Evolutionary conservation across 2,797 vertebrate genomes (phyloP).

Genomic region (Leptodactylus fallax): DNA sequence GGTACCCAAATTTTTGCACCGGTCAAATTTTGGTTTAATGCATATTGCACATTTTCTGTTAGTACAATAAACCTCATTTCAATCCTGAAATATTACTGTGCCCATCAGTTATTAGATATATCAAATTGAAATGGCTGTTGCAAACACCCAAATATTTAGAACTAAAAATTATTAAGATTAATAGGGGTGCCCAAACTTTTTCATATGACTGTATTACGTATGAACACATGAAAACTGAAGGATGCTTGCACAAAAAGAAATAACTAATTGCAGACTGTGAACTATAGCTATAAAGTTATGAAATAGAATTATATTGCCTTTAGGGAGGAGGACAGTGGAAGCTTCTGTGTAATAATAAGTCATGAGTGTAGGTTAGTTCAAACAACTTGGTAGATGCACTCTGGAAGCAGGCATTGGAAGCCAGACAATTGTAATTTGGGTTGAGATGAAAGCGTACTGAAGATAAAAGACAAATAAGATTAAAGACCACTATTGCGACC

Average conservation of each 20-base stretch:
- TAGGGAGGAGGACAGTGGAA: too few relatives aligned
- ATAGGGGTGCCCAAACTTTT: too few relatives aligned
- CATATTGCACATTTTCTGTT: too few relatives aligned
- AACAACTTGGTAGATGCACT: conserved; percentile 20
- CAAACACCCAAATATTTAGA: too few relatives aligned
- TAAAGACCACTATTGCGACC: conserved; percentile 38
- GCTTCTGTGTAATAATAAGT: background rate
- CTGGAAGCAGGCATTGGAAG: background rate
- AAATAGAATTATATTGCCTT: background rate
- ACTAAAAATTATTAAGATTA: too few relatives aligned
- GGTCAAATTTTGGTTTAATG: too few relatives aligned
- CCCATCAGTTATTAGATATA: too few relatives aligned
- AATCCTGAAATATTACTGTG: too few relatives aligned
- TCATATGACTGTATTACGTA: too few relatives aligned
- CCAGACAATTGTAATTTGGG: conserved; percentile 19
- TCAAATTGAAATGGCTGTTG: too few relatives aligned
- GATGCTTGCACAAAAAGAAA: background rate
- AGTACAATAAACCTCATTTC: too few relatives aligned
- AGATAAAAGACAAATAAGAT: conserved; percentile 60
- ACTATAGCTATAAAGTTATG: background rate
- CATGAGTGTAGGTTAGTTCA: conserved; percentile 11
- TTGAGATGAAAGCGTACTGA: conserved; percentile 48
- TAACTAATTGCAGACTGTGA: background rate
- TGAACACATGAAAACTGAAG: background rate
- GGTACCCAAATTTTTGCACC: too few relatives aligned